Base-by-base conservation (phyloP, 2,113 vertebrate genomes). In the Carassius carassius region DNA sequence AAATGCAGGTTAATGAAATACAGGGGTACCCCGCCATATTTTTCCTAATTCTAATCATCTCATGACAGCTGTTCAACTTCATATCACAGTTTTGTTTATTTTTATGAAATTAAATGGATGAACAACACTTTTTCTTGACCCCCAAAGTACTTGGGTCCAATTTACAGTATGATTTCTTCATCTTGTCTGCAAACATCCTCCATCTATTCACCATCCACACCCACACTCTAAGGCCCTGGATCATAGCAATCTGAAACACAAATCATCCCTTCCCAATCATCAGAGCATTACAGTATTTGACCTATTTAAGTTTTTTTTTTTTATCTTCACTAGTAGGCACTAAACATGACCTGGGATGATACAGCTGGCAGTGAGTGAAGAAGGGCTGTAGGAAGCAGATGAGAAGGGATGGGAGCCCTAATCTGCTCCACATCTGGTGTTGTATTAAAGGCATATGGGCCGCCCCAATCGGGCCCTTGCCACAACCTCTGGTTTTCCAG, bases 391-490 rank as follows among this genome's bases (percentile, higher is more conserved):
- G 70, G 47, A 83, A 79, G 54, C 21, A 58, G 58, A 86, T 78
- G 62, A 86, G 77, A 32, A 41, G 73, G 56, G 13, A 77, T 85
- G 75, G 75, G 84, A 74, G 60, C 25, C 13, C 69, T 63, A 78
- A 82, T 62, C 54, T 51, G 65, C 79, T 86, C 51, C 92, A 94
- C 94, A 94, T 95, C 93, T 95, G 94, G 90, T 92, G 90, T 86
- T 92, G 88, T 93, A 95, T 94, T 94, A 91, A 94, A 95, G 91
- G 92, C 94, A 94, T 93, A 94, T 94, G 94, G 91, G 90, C 85
- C 86, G 63, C 49, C 77, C 81, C 92, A 94, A 94, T 95, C 94
- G 94, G 92, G 90, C 90, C 90, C 79, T 86, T 90, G 88, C 88
- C 21, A 89, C 91, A 90, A 90, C 90, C 91, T 92, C 89, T 79